These are phyloP conservation scores for Cryptus viduatorius DNA, from an alignment of 2,888 invertebrate species.

Conservation along the genomic window DNA sequence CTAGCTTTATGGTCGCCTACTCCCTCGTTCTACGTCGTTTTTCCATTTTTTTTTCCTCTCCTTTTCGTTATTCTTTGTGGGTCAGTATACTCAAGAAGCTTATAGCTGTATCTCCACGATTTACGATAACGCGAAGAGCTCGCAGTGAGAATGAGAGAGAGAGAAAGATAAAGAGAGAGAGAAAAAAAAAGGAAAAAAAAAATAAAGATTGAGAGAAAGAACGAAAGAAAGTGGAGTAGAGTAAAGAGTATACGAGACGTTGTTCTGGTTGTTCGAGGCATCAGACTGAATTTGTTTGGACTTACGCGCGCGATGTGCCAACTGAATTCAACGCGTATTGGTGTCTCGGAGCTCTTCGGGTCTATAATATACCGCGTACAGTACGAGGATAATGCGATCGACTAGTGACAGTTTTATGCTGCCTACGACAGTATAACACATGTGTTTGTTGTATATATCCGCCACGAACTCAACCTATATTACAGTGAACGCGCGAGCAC, in stretches of 20 bases:
- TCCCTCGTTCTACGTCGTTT: conserved; percentile 64
- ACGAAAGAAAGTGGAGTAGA: neutral
- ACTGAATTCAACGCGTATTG: conserved; percentile 8
- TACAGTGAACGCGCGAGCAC: conserved; percentile 38
- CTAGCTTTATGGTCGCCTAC: conserved; percentile 62
- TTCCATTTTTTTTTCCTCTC: conserved; percentile 42
- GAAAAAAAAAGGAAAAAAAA: conserved; percentile 1
- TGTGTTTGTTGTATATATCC: conserved; percentile 26
- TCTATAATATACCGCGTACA: neutral
- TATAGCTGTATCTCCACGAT: neutral
- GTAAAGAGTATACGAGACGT: neutral
- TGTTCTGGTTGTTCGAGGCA: conserved; percentile 22
- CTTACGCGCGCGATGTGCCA: conserved; percentile 30
- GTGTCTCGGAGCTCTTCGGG: neutral
- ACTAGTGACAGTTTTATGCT: conserved; percentile 57
- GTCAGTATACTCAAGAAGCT: conserved; percentile 18
- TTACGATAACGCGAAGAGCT: conserved; percentile 25
- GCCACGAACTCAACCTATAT: conserved; percentile 40
- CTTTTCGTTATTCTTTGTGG: conserved; percentile 52
- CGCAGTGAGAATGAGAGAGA: neutral
- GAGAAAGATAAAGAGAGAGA: too few species aligned
- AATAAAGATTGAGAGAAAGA: neutral
- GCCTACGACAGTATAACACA: conserved; percentile 19
- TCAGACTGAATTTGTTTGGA: conserved; percentile 53
- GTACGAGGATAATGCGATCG: conserved; percentile 52